Evolutionary conservation across 2,888 invertebrate species (phyloP).

Genomic region (Cephus pygmeus): DNA sequence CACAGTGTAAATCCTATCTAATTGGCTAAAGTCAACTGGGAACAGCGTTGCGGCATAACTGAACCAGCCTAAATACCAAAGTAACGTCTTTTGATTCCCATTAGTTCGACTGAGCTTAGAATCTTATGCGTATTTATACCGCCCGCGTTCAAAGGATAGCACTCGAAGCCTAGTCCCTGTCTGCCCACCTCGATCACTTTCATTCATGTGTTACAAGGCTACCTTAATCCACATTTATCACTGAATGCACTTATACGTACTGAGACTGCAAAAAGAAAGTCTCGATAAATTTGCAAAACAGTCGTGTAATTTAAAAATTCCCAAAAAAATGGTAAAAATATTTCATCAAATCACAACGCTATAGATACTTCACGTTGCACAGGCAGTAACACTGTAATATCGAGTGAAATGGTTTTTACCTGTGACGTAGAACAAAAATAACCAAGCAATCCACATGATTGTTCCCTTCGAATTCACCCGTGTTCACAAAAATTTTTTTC

Average conservation of each 20-base stretch:
- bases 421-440: slow-evolving; percentile 51
- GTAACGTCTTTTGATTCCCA: neutral
- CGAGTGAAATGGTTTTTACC: slow-evolving; percentile 34
- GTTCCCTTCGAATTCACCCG: neutral
- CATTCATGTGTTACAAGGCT: slow-evolving; percentile 24
- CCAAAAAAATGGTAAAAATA: neutral
- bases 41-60: neutral
- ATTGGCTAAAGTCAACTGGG: neutral
- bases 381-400: neutral
- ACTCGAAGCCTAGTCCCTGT: neutral
- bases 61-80: neutral
- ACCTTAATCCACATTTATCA: slow-evolving; percentile 11
- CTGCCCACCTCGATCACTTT: slow-evolving; percentile 20
- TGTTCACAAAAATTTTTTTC: neutral
- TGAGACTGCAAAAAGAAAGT: neutral
- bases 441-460: slow-evolving; percentile 47
- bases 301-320: neutral
- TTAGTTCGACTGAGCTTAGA: neutral
- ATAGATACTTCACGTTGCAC: neutral
- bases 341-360: neutral
- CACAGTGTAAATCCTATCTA: neutral
- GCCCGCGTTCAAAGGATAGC: neutral
- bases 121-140: slow-evolving; percentile 7
- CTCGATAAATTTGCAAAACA: neutral
- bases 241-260: neutral